These are phyloP conservation scores for Caenorhabditis japonica DNA, from an alignment of 2,888 invertebrate genomes.

Conservation along the genomic window DNA sequence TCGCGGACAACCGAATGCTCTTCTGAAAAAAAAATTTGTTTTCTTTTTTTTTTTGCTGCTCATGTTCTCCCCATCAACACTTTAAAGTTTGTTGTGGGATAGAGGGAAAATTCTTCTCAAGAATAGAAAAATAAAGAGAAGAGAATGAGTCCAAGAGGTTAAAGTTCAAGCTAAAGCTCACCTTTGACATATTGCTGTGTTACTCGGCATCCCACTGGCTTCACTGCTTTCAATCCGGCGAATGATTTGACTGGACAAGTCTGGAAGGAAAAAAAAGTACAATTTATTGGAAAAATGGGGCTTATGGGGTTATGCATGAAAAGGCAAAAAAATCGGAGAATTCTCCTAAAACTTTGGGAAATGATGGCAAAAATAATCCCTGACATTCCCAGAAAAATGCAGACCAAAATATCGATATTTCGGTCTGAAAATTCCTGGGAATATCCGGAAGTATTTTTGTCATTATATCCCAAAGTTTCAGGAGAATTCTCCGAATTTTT, in stretches of 20 bases:
- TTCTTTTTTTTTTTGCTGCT: slow-evolving; percentile 2
- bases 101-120: slow-evolving; percentile 3
- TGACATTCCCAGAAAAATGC: too few species aligned
- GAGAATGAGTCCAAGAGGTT: neutral
- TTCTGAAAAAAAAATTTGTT: slow-evolving; percentile 46
- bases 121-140: slow-evolving; percentile 4
- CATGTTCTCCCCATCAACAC: slow-evolving; percentile 5
- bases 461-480: too few species aligned
- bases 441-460: too few species aligned
- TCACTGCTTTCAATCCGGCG: slow-evolving; percentile 46
- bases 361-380: too few species aligned
- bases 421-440: too few species aligned
- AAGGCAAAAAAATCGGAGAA: too few species aligned
- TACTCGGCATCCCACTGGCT: slow-evolving; percentile 60
- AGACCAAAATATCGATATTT: too few species aligned
- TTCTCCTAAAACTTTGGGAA: too few species aligned
- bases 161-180: slow-evolving; percentile 28
- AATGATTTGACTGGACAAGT: slow-evolving; percentile 57
- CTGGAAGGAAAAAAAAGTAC: slow-evolving; percentile 41
- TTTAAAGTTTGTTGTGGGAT: slow-evolving; percentile 3
- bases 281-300: too few species aligned
- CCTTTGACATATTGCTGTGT: slow-evolving; percentile 54
- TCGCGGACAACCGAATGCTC: slow-evolving; percentile 61
- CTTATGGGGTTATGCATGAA: too few species aligned
- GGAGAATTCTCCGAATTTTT: too few species aligned